A percentile compares a stretch with the other conserved stretches of the same genome.
Conservation (phyloP, 2,113 vertebrate genomes). For the Machaerirhynchus nigripectus region DNA sequence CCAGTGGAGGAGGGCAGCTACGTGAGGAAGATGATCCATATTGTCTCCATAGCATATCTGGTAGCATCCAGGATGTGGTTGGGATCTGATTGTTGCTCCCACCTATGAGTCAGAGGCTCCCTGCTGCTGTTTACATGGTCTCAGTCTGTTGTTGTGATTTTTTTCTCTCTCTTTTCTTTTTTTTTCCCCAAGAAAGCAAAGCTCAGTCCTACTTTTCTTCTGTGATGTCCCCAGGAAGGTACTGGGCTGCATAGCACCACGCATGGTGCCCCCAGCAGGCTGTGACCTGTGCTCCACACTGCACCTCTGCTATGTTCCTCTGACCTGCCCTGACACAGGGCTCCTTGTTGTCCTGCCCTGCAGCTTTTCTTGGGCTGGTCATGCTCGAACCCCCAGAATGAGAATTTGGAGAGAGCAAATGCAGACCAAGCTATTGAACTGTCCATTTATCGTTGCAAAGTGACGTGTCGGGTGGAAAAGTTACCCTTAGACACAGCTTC, state of each 20-base stretch:
- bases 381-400: neutral
- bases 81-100: neutral
- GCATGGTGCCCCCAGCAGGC: neutral
- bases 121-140: neutral
- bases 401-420: neutral
- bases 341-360: neutral
- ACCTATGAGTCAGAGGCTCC: neutral
- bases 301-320: neutral
- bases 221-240: neutral
- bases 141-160: neutral
- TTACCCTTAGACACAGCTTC: neutral
- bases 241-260: rapidly evolving
- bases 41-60: neutral
- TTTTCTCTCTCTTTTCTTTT: neutral
- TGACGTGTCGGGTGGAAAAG: neutral
- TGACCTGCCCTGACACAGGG: neutral
- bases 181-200: neutral
- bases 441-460: neutral
- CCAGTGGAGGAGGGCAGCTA: neutral
- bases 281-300: neutral
- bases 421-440: neutral
- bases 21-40: rapidly evolving
- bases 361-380: neutral
- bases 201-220: neutral
- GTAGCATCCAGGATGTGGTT: neutral